Conservation (phyloP, 2,797 vertebrate genomes). For the Distichodus sexfasciatus region DNA sequence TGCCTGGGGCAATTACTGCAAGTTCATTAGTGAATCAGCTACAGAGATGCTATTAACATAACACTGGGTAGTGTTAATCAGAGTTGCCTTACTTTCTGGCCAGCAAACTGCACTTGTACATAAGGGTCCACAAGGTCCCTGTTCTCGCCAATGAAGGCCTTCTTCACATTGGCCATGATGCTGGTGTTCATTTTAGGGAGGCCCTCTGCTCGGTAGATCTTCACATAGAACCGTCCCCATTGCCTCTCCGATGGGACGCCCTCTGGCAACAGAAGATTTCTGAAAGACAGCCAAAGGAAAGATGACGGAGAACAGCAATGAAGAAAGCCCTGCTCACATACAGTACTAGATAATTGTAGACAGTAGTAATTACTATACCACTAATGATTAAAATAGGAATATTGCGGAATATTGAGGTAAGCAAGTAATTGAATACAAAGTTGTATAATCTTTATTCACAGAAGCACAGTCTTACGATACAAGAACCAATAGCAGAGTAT, state of each 20-base stretch:
- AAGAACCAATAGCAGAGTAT: neutral
- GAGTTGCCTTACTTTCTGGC: constrained; percentile 83
- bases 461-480: neutral
- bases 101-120: constrained; percentile 88
- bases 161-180: constrained; percentile 98
- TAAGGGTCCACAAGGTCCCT: constrained; percentile 96
- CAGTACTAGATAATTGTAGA: too few species aligned
- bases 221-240: constrained; percentile 95
- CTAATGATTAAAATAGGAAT: neutral
- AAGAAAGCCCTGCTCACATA: neutral
- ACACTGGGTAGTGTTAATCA: neutral
- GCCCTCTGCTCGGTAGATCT: constrained; percentile 91
- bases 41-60: neutral
- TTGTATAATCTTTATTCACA: neutral
- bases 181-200: constrained; percentile 98
- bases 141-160: constrained; percentile 95
- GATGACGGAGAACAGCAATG: neutral
- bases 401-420: too few species aligned
- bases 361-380: neutral
- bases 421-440: neutral
- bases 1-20: neutral
- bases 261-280: constrained; percentile 90
- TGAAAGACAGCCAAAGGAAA: constrained; percentile 53
- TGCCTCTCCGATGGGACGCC: constrained; percentile 90
- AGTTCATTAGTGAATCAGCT: neutral